These are phyloP conservation scores for Oxystoma pomonae DNA, from an alignment of 2,888 invertebrate genomes.

Conservation along the genomic window DNA sequence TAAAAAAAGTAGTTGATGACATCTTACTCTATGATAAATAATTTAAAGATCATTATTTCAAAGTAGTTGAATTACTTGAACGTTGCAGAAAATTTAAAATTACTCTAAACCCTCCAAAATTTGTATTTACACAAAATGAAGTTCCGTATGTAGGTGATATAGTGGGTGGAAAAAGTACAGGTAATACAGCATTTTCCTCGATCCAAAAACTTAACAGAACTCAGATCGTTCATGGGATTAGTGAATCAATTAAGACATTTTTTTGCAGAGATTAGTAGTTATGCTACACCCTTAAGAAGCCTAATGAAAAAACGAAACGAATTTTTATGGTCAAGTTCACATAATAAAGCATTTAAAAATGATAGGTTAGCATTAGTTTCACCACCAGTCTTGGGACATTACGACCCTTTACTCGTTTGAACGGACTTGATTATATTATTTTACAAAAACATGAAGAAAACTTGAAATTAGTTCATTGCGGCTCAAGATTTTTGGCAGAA, in stretches of 20 bases:
- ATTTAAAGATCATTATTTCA: too few relatives aligned
- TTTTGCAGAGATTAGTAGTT: background rate
- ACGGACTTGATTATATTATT: background rate
- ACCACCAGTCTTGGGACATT: background rate
- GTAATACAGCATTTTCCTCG: too few relatives aligned
- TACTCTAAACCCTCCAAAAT: background rate
- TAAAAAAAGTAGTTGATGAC: too few relatives aligned
- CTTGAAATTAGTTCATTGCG: background rate
- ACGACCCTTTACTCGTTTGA: background rate
- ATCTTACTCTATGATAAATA: too few relatives aligned
- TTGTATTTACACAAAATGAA: background rate
- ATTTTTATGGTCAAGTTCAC: background rate
- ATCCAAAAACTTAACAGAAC: background rate
- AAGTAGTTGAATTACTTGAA: too few relatives aligned
- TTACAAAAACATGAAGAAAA: background rate
- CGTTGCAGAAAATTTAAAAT: too few relatives aligned
- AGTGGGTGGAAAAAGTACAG: background rate
- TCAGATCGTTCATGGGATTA: background rate
- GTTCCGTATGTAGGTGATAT: background rate
- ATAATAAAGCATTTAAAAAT: background rate
- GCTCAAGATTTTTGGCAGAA: background rate
- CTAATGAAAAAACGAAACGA: background rate
- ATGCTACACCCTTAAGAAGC: background rate
- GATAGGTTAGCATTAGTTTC: background rate
- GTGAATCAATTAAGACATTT: background rate